phyloP scores from a whole-genome alignment of 1,140 invertebrate species.

The Drosophila pallidifrons region DNA sequence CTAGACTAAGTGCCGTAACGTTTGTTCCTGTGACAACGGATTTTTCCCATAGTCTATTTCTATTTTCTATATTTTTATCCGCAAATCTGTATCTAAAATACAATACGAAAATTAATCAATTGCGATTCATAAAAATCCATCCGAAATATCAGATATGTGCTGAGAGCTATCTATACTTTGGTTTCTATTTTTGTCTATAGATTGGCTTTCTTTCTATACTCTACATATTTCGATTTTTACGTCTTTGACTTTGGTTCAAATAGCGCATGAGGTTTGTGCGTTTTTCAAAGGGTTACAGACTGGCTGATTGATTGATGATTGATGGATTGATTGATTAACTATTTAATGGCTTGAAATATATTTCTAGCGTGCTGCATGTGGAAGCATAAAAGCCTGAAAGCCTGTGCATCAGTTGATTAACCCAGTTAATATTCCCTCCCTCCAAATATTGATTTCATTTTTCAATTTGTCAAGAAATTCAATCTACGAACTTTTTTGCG shows the following conservation, averaged over 20 bases:
- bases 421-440: slow-evolving; percentile 17
- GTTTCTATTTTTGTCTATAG: slow-evolving; percentile 12
- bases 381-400: slow-evolving; percentile 33
- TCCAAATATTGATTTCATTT: slow-evolving; percentile 14
- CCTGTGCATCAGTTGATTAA: slow-evolving; percentile 56
- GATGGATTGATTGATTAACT: slow-evolving; percentile 49
- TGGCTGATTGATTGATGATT: slow-evolving; percentile 43
- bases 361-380: slow-evolving; percentile 59
- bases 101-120: slow-evolving; percentile 12
- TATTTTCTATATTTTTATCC: slow-evolving; percentile 12
- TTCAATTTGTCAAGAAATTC: background rate
- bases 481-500: slow-evolving; percentile 6
- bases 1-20: slow-evolving; percentile 46
- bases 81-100: slow-evolving; percentile 35
- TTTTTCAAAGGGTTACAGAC: slow-evolving; percentile 1
- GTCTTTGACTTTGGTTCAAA: slow-evolving; percentile 24
- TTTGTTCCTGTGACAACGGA: slow-evolving; percentile 51
- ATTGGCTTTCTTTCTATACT: background rate
- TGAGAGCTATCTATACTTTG: background rate
- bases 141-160: background rate
- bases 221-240: background rate
- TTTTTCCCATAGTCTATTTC: slow-evolving; percentile 32
- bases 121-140: background rate
- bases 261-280: slow-evolving; percentile 33
- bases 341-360: slow-evolving; percentile 42